Conservation (phyloP, 1,140 invertebrate genomes). For the Philaenus spumarius region DNA sequence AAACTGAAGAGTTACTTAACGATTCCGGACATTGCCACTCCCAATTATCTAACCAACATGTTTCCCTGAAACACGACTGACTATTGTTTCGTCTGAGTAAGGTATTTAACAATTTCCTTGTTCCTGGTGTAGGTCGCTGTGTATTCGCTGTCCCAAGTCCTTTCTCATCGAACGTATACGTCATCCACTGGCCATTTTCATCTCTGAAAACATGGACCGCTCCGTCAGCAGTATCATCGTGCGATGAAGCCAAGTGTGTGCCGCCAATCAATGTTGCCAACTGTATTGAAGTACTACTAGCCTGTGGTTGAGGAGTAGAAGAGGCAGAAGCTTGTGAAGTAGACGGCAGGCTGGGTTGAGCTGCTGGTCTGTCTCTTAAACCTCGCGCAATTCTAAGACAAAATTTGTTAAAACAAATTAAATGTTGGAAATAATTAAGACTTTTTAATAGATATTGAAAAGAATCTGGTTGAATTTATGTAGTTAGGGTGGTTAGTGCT, state of each 20-base stretch:
- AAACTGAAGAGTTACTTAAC: constrained; percentile 47
- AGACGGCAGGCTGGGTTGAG: neutral
- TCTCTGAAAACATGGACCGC: constrained; percentile 80
- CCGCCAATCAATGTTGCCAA: constrained; percentile 15
- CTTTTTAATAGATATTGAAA: neutral
- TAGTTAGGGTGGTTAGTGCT: no score
- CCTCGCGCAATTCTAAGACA: constrained; percentile 5
- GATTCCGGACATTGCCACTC: constrained; percentile 39
- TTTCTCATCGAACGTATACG: constrained; percentile 82
- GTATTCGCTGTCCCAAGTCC: constrained; percentile 37
- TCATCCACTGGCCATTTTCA: constrained; percentile 62
- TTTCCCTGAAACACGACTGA: constrained; percentile 40
- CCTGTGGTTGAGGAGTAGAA: neutral
- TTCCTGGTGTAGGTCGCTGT: constrained; percentile 16
- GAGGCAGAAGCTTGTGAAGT: neutral
- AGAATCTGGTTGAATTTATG: no score
- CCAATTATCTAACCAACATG: constrained; percentile 36
- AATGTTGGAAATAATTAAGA: neutral
- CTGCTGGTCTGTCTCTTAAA: neutral
- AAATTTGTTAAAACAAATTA: neutral
- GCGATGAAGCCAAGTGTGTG: constrained; percentile 67
- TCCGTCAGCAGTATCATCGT: constrained; percentile 81
- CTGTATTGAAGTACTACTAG: constrained; percentile 7
- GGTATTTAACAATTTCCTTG: constrained; percentile 26
- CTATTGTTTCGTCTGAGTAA: constrained; percentile 37